A percentile compares a stretch with the other conserved stretches of the same genome.
Conservation (phyloP, 1,140 invertebrate genomes). For the Drosophila sturtevanti region DNA sequence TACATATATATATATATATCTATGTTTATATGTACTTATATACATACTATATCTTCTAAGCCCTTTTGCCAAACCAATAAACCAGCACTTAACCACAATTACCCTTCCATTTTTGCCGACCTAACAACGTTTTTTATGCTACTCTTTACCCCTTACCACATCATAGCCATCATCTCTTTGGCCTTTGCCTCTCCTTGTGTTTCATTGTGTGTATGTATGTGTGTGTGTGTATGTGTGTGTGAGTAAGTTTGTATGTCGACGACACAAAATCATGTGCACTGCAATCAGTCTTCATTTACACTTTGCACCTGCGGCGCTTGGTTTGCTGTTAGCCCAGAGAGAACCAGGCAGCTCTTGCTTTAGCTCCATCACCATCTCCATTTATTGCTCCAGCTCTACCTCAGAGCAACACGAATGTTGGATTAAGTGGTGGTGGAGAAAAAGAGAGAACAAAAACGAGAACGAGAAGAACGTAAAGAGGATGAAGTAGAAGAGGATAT, state of each 20-base stretch:
- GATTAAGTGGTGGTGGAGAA: slow-evolving; percentile 10
- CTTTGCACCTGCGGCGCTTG: slow-evolving; percentile 76
- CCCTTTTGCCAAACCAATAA: slow-evolving; percentile 78
- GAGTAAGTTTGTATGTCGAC: slow-evolving; percentile 41
- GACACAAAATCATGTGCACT: slow-evolving; percentile 63
- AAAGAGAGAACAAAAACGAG: neutral
- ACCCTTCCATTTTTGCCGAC: slow-evolving; percentile 73
- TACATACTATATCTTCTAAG: slow-evolving; percentile 68
- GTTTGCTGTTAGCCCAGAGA: slow-evolving; percentile 32
- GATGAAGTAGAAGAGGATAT: neutral
- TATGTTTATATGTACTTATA: slow-evolving; percentile 17
- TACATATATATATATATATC: slow-evolving; percentile 18
- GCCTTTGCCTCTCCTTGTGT: neutral
- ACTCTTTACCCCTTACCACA: slow-evolving; percentile 17
- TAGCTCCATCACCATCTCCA: slow-evolving; percentile 33
- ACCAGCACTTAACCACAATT: slow-evolving; percentile 81
- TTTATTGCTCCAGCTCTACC: slow-evolving; percentile 18
- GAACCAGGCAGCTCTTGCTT: neutral
- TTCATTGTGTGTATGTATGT: neutral
- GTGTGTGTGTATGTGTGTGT: neutral
- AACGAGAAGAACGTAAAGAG: neutral
- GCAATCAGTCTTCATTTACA: slow-evolving; percentile 81
- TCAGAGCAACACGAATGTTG: slow-evolving; percentile 52
- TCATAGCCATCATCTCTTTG: neutral
- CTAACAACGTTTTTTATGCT: slow-evolving; percentile 62